These are phyloP conservation scores for Galerucella calmariensis DNA, from an alignment of 2,888 invertebrate genomes.

Conservation along the genomic window DNA sequence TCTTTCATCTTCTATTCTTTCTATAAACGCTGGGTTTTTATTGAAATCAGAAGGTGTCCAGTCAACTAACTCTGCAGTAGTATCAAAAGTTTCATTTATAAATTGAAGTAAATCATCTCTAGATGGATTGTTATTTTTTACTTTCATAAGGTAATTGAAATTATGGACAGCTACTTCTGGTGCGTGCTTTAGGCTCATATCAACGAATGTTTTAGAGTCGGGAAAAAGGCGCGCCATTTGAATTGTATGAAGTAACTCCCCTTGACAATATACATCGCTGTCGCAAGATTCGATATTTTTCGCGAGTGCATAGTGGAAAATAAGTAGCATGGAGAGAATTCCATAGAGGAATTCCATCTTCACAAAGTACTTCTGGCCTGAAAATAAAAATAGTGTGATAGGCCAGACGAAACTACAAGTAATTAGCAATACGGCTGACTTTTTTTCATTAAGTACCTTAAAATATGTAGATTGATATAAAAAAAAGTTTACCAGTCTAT, in stretches of 20 bases:
- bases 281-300: constrained; percentile 58
- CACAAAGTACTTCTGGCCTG: neutral
- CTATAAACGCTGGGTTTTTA: constrained; percentile 71
- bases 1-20: constrained; percentile 71
- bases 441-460: no score
- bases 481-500: no score
- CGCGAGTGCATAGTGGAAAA: constrained; percentile 9
- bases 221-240: constrained; percentile 75
- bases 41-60: constrained; percentile 73
- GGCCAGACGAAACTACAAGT: no score
- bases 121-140: constrained; percentile 65
- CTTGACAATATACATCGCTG: constrained; percentile 80
- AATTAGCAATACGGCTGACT: no score
- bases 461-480: no score
- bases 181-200: constrained; percentile 62
- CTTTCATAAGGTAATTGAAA: constrained; percentile 69
- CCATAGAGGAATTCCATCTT: neutral
- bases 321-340: neutral
- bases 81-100: constrained; percentile 70
- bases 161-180: constrained; percentile 69
- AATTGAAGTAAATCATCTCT: constrained; percentile 67
- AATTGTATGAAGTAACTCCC: constrained; percentile 77
- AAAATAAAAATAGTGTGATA: neutral
- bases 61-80: constrained; percentile 69
- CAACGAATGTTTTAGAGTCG: constrained; percentile 89